Percentiles rank a stretch among this genome's conserved stretches.
Conservation (phyloP, 2,113 vertebrate genomes). For the Anarrhichthys ocellatus region DNA sequence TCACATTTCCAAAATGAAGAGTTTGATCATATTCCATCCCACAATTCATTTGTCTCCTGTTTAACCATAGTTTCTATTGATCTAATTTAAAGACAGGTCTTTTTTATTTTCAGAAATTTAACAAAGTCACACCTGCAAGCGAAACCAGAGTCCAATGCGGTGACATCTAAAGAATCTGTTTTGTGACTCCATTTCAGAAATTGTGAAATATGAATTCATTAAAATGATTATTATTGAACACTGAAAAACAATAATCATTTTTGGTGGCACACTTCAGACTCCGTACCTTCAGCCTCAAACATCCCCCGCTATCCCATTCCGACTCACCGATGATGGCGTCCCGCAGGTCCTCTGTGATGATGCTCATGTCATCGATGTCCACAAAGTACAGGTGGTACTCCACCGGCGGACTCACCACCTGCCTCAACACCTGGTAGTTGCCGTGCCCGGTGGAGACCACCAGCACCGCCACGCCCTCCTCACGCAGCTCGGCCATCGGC, state of each 20-base stretch:
- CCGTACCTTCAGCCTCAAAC: not conserved
- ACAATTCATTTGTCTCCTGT: not conserved
- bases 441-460: constrained; percentile 92
- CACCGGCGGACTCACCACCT: constrained; percentile 86
- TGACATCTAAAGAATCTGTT: not conserved
- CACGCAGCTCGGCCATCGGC: constrained; percentile 87
- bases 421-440: constrained; percentile 87
- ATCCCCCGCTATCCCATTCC: not conserved
- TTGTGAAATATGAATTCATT: not conserved
- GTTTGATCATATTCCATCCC: not conserved
- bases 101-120: not conserved
- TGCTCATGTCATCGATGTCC: constrained; percentile 92
- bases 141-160: not conserved
- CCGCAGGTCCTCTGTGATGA: constrained; percentile 89
- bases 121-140: not conserved
- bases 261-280: not conserved
- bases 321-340: constrained; percentile 88
- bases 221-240: not conserved
- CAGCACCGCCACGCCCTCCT: constrained; percentile 89
- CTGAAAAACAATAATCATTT: not conserved
- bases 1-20: not conserved
- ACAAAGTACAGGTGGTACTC: constrained; percentile 91
- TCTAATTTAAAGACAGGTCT: not conserved
- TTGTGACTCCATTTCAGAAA: not conserved
- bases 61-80: not conserved